These are phyloP conservation scores for Pangasius sanitwongsei DNA, from an alignment of 2,797 vertebrate genomes.

Conservation along the genomic window DNA sequence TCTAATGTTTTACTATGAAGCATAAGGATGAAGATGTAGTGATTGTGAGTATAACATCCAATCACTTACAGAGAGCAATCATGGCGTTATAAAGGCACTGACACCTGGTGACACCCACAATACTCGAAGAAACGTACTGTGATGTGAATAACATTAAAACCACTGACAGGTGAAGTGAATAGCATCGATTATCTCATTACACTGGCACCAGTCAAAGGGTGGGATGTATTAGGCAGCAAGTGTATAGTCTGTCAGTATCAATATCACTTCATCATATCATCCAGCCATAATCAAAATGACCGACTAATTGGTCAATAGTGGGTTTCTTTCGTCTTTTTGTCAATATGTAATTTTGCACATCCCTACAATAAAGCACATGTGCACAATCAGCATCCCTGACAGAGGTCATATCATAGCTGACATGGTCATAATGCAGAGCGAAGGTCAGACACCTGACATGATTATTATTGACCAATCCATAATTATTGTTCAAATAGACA, in stretches of 20 bases:
- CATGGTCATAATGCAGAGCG: background rate
- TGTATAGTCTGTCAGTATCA: background rate
- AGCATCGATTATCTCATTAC: no score
- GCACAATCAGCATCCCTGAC: background rate
- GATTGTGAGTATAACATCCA: background rate
- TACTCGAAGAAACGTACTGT: background rate
- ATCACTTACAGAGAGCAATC: background rate
- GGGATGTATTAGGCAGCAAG: no score
- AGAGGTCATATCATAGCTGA: background rate
- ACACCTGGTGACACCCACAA: background rate
- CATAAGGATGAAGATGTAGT: background rate
- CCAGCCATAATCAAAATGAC: no score
- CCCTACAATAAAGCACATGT: background rate
- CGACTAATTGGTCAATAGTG: background rate
- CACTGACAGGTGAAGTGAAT: no score
- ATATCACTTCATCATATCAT: background rate
- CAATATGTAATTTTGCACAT: background rate
- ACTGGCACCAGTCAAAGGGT: no score
- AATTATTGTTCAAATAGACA: background rate
- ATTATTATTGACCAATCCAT: background rate
- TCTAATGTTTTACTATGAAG: background rate
- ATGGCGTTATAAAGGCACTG: background rate
- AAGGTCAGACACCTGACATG: background rate
- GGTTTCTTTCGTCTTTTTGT: background rate
- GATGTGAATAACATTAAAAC: no score